These are phyloP conservation scores for Aspiorhynchus laticeps DNA, from an alignment of 2,113 vertebrate species.

Conservation along the genomic window DNA sequence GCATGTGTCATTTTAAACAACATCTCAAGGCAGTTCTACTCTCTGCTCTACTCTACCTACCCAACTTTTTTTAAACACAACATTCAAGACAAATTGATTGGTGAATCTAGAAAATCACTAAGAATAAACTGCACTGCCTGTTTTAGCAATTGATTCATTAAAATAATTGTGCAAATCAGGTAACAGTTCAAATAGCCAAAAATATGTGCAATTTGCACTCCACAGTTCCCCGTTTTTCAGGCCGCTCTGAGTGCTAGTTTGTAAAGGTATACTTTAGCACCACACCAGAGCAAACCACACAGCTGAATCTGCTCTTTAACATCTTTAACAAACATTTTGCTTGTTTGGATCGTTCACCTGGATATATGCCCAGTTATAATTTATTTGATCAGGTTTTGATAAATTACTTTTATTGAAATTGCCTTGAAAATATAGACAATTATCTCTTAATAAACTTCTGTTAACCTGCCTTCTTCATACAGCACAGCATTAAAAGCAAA, in stretches of 20 bases:
- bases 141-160: neutral
- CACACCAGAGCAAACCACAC: neutral
- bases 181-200: neutral
- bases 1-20: neutral
- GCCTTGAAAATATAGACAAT: neutral
- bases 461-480: neutral
- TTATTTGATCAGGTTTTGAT: neutral
- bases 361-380: neutral
- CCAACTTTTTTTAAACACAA: no score
- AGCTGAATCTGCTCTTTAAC: neutral
- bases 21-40: neutral
- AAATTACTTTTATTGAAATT: neutral
- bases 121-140: neutral
- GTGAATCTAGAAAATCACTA: neutral
- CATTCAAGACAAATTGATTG: neutral
- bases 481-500: conserved; percentile 8
- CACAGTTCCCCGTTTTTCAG: neutral
- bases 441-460: neutral
- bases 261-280: neutral
- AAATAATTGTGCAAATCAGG: neutral
- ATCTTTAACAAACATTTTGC: no score
- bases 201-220: neutral
- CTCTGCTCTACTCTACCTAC: neutral
- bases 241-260: neutral
- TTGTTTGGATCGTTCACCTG: neutral